phyloP scores from a whole-genome alignment of 2,113 vertebrate genomes.

The Calypte anna region DNA sequence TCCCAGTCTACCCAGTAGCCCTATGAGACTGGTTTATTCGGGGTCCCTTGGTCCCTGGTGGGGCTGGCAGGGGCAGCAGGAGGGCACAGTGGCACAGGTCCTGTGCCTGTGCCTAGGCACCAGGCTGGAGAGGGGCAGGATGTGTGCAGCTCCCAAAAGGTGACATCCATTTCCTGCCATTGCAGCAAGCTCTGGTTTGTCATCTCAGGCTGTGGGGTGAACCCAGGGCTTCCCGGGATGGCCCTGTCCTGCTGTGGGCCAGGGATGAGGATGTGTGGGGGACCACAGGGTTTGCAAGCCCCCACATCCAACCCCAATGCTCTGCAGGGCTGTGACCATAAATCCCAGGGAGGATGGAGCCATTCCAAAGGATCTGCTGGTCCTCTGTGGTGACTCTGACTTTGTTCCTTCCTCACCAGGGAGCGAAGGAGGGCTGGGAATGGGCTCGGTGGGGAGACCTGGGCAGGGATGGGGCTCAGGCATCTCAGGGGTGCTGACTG shows the following conservation, averaged over 20 bases:
- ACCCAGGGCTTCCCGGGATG: neutral
- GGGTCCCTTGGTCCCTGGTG: neutral
- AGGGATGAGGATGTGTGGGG: neutral
- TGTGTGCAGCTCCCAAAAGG: neutral
- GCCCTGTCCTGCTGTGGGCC: neutral
- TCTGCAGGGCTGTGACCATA: neutral
- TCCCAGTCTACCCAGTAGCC: neutral
- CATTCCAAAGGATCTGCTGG: neutral
- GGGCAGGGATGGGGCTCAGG: neutral
- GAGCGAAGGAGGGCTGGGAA: neutral
- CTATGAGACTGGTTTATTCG: neutral
- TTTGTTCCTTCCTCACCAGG: neutral
- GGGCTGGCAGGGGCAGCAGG: neutral
- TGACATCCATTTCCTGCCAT: constrained; percentile 44
- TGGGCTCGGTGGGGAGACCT: accelerated
- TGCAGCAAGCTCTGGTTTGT: neutral
- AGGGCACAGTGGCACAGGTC: neutral
- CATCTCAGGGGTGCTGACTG: neutral
- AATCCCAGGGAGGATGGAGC: neutral
- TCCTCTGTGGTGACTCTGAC: accelerated
- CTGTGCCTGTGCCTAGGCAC: neutral
- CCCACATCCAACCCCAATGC: neutral
- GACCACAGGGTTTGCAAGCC: neutral
- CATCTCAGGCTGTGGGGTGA: neutral
- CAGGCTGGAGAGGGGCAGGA: neutral